Conservation (phyloP, 2,113 vertebrate species). For the Halcyon malimbica region DNA sequence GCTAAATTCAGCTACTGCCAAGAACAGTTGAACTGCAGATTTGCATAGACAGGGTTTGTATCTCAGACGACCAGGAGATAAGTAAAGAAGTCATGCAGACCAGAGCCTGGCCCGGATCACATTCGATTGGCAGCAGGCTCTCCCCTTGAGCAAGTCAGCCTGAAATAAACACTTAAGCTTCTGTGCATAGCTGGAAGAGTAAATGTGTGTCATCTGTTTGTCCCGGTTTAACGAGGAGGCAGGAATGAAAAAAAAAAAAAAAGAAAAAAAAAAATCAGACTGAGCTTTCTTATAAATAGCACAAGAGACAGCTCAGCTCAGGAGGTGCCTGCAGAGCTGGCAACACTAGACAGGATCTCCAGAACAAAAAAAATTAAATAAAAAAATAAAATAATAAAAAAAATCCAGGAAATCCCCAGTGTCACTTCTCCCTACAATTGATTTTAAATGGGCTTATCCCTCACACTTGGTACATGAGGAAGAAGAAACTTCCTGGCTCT, state of each 20-base stretch:
- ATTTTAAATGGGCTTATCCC: constrained; percentile 49
- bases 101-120: neutral
- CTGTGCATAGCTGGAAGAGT: neutral
- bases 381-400: neutral
- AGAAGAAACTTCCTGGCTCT: constrained; percentile 49
- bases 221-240: neutral
- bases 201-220: neutral
- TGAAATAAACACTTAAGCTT: neutral
- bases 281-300: constrained; percentile 9
- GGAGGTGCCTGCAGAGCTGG: neutral
- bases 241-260: neutral
- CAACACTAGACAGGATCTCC: constrained; percentile 28
- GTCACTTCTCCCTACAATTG: constrained; percentile 18
- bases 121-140: neutral
- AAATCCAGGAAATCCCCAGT: constrained; percentile 38
- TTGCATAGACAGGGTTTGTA: neutral
- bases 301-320: neutral
- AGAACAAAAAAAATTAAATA: neutral
- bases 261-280: neutral
- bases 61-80: neutral
- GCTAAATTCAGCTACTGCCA: neutral
- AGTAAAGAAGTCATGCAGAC: neutral
- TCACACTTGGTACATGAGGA: constrained; percentile 25
- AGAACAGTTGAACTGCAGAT: neutral
- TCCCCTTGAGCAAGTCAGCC: neutral